Evolutionary conservation across 2,797 vertebrate species (phyloP).

Genomic region (Syngnathus rostellatus): DNA sequence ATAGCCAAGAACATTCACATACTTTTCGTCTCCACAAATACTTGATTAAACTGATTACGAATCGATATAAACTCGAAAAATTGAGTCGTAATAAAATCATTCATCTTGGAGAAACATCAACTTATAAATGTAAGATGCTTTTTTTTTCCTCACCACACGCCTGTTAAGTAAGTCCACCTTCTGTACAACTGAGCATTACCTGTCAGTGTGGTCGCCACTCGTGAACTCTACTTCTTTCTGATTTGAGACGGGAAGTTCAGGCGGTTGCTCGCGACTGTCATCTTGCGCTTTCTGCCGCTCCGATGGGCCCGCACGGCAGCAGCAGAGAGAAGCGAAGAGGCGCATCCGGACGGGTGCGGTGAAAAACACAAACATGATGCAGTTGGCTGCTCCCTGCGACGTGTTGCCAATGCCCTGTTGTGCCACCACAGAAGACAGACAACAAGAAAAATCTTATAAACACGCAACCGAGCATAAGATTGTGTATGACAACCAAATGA

Average conservation of each 20-base stretch:
- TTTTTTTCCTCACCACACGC: background rate
- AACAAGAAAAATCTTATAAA: background rate
- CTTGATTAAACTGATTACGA: background rate
- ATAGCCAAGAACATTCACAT: background rate
- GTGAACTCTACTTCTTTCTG: conserved; percentile 26
- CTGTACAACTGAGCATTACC: conserved; percentile 23
- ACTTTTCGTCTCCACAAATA: background rate
- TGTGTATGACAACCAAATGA: background rate
- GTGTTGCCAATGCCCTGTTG: conserved; percentile 91
- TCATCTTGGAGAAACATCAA: background rate
- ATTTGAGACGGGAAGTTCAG: background rate
- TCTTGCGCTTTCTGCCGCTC: background rate
- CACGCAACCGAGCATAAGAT: background rate
- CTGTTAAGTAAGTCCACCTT: background rate
- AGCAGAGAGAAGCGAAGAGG: conserved; percentile 65
- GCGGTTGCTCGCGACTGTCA: conserved; percentile 11
- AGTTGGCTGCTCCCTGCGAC: conserved; percentile 93
- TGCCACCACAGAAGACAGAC: background rate
- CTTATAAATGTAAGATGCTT: background rate
- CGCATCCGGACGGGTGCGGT: conserved; percentile 73
- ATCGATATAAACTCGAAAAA: background rate
- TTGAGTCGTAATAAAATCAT: background rate
- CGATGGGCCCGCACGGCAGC: conserved; percentile 42
- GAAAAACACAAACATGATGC: conserved; percentile 86
- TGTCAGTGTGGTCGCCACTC: conserved; percentile 8